These are phyloP conservation scores for Iguana delicatissima DNA, from an alignment of 2,797 vertebrate genomes.

Conservation along the genomic window DNA sequence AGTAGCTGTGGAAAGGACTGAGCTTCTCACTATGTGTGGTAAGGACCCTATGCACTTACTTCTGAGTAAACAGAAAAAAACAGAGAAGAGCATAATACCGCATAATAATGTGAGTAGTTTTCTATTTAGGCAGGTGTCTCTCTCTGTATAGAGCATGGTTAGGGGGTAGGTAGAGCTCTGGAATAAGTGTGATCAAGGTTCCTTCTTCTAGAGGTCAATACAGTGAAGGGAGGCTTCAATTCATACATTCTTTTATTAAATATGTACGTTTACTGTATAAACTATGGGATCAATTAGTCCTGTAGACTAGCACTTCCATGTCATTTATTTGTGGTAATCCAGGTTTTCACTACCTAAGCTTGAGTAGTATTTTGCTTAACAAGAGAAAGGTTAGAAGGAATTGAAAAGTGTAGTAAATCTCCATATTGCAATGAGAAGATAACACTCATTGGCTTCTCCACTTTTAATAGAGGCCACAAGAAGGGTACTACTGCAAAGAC, in stretches of 20 bases:
- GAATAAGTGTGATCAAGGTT: background rate
- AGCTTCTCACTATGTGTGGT: background rate
- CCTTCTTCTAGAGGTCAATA: background rate
- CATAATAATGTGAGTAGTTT: background rate
- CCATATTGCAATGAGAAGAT: constrained; percentile 60
- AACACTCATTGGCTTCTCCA: constrained; percentile 44
- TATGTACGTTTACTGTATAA: background rate
- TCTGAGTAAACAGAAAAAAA: background rate
- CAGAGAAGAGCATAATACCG: background rate
- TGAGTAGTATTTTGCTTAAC: constrained; percentile 64
- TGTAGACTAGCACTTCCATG: constrained; percentile 62
- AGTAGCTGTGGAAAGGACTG: background rate
- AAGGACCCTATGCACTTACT: background rate
- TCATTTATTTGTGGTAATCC: constrained; percentile 59
- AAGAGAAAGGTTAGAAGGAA: constrained; percentile 55
- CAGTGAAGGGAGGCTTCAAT: background rate
- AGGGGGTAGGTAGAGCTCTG: background rate
- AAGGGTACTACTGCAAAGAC: constrained; percentile 51
- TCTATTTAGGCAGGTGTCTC: no score
- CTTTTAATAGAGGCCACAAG: constrained; percentile 63
- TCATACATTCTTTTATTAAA: background rate
- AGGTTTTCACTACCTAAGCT: constrained; percentile 58
- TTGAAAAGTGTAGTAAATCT: constrained; percentile 58
- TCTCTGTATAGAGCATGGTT: background rate
- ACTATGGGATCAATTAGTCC: constrained; percentile 62